These are phyloP conservation scores for Zaprionus bogoriensis DNA, from an alignment of 2,888 invertebrate species.

Conservation along the genomic window DNA sequence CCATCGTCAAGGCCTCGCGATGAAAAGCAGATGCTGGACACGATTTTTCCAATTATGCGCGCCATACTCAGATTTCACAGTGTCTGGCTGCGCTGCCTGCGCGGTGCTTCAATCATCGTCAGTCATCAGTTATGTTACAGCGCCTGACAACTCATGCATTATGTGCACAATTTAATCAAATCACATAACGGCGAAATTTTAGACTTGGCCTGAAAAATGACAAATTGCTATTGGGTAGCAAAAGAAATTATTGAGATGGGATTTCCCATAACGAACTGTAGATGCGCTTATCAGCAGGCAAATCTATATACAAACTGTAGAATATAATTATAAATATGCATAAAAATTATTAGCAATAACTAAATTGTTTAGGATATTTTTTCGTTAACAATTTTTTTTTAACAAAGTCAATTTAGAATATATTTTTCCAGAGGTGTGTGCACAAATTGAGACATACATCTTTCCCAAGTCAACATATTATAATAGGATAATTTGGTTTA, in stretches of 20 bases:
- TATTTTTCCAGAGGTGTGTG: too few species aligned
- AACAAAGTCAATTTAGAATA: too few species aligned
- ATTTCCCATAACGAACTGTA: background rate
- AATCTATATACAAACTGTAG: background rate
- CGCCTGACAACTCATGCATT: constrained; percentile 40
- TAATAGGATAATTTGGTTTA: too few species aligned
- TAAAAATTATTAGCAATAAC: too few species aligned
- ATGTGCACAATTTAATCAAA: constrained; percentile 44
- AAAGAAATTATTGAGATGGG: background rate
- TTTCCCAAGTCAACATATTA: too few species aligned
- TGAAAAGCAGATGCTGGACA: constrained; percentile 44
- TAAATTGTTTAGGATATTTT: too few species aligned
- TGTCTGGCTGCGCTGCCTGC: constrained; percentile 1
- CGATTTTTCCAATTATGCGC: constrained; percentile 50
- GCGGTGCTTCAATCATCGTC: constrained; percentile 16
- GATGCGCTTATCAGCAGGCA: background rate
- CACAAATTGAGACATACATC: too few species aligned
- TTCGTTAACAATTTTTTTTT: too few species aligned
- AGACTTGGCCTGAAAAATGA: background rate
- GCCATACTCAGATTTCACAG: constrained; percentile 27
- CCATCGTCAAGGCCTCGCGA: constrained; percentile 9
- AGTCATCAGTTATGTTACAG: constrained; percentile 34
- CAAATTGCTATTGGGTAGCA: background rate
- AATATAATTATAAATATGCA: background rate
- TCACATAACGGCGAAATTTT: constrained; percentile 23